Base-by-base conservation (phyloP, 2,888 invertebrate species). In the Heliconius ethilla region DNA sequence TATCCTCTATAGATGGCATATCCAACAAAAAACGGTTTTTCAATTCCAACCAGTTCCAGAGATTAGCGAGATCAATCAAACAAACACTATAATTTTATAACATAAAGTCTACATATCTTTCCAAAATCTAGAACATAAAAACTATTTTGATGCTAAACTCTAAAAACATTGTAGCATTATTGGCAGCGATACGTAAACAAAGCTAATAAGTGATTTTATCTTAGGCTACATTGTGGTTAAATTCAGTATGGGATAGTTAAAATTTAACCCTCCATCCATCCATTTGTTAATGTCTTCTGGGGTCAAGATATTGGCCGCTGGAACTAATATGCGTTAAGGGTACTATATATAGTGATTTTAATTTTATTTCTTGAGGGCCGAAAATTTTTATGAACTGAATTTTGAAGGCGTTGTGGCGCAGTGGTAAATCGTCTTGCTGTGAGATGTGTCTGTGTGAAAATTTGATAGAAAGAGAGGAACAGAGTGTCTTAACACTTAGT, bases 201-300 rank as follows among this genome's bases (percentile, higher is more conserved):
- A 80, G 79, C 79, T 80, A 82, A 82, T 80, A 79, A 80, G 77
- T 78, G 70, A 79, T 82, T 75, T 79, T 75, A 75, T 77, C 75
- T 78, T 77, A 79, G 77, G 79, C 70, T 78, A 81, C 81, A 82
- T 76, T 81, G 80, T 82, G 80, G 62, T 70, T 77, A 25, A 40
- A 67, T 69, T 45, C 4, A 40, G 69, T 75, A 79, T 75, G 80
- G 22, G 74, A 77, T 76, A 59, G 86, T 87, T 86, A 85, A 87
- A 85, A 85, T 84, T 85, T 84, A 84, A 86, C 85, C 83, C 83
- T 84, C 85, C 85, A 87, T 86, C 85, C 83, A 83, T 84, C 85
- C 85, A 87, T 86, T 86, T 84, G 77, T 81, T 87, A 81, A 81
- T 82, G 79, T 81, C 80, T 51, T 70, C 75, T 45, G n/a, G 77